A percentile compares a stretch with the other conserved stretches of the same genome.
Conservation (phyloP, 2,113 vertebrate species). For the Melanostigma gelatinosum region DNA sequence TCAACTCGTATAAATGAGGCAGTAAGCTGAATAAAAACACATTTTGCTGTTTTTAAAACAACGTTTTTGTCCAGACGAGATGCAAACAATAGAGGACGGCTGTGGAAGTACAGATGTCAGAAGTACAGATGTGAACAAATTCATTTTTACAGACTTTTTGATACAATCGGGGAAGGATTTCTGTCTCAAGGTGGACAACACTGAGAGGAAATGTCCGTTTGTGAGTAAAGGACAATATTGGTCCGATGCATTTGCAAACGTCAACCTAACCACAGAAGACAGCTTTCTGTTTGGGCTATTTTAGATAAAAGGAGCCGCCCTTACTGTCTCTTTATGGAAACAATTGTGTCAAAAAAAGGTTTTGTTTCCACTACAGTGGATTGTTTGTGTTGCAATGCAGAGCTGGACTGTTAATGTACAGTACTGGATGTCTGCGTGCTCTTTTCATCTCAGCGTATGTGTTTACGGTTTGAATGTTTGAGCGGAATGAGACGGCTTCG, state of each 20-base stretch:
- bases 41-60: background rate
- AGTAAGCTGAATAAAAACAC: background rate
- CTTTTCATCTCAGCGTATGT: conserved; percentile 13
- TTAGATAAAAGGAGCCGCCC: conserved; percentile 4
- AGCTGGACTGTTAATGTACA: background rate
- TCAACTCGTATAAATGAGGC: background rate
- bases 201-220: background rate
- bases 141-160: no score
- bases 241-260: background rate
- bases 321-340: conserved; percentile 9
- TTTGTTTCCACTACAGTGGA: background rate
- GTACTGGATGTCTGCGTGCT: conserved; percentile 4
- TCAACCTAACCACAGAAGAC: conserved; percentile 4
- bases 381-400: conserved; percentile 29
- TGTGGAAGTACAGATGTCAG: background rate
- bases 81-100: conserved; percentile 10
- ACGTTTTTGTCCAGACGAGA: background rate
- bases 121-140: no score
- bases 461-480: conserved; percentile 39
- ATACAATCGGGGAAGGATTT: background rate
- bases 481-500: background rate
- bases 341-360: background rate
- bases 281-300: background rate
- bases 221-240: background rate
- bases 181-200: background rate